Percentiles rank a stretch among this genome's conserved stretches.
Evolutionary conservation across 2,888 invertebrate species (phyloP).

Genomic region (Andricus curvator): DNA sequence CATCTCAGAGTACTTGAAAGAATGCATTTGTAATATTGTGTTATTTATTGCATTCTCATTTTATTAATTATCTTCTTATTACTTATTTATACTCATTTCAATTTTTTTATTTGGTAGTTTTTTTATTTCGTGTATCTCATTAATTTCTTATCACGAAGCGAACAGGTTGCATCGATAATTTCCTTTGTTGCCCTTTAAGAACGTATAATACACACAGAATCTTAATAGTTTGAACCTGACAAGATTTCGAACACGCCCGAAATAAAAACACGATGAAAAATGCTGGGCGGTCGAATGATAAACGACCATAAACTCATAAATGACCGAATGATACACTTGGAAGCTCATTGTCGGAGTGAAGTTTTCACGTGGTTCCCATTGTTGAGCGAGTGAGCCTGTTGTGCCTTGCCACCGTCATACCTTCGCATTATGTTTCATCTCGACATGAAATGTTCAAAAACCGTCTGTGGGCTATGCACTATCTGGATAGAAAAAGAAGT

Average conservation of each 20-base stretch:
- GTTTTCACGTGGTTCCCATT: slow-evolving; percentile 65
- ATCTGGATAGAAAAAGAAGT: slow-evolving; percentile 43
- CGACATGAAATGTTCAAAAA: slow-evolving; percentile 61
- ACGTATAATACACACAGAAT: slow-evolving; percentile 8
- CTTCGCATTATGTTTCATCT: slow-evolving; percentile 60
- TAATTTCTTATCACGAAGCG: not conserved
- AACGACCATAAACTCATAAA: slow-evolving; percentile 73
- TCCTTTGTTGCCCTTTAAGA: slow-evolving; percentile 8
- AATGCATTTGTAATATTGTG: not conserved
- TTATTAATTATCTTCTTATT: no score
- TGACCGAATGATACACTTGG: slow-evolving; percentile 74
- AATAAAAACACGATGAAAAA: slow-evolving; percentile 67
- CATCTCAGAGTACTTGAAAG: not conserved
- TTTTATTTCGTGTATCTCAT: no score
- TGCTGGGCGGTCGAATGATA: slow-evolving; percentile 68
- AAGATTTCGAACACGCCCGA: slow-evolving; percentile 43
- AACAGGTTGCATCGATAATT: not conserved
- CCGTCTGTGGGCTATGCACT: slow-evolving; percentile 43
- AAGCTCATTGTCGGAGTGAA: slow-evolving; percentile 69
- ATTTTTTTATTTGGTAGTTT: no score
- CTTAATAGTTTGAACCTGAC: slow-evolving; percentile 31
- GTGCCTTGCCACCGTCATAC: slow-evolving; percentile 55
- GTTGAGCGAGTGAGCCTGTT: slow-evolving; percentile 35
- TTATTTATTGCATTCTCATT: no score
- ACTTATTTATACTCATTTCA: no score